phyloP scores from a whole-genome alignment of 2,113 vertebrate genomes.

The Oreamnos americanus region DNA sequence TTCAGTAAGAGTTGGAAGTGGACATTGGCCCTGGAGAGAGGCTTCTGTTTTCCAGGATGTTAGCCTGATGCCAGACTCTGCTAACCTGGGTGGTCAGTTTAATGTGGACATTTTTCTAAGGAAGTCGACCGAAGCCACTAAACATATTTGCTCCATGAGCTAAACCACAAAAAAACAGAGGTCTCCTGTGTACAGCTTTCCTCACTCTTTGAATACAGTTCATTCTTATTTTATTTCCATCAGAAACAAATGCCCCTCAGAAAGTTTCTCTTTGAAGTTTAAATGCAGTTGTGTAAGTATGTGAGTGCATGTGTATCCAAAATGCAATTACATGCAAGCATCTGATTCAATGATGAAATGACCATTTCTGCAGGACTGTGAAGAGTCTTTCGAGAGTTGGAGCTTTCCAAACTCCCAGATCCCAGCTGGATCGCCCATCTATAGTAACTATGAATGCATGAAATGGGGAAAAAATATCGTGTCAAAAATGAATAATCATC shows the following conservation, averaged over 20 bases:
- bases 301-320: slow-evolving; percentile 70
- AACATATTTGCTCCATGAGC: slow-evolving; percentile 77
- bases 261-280: slow-evolving; percentile 74
- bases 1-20: slow-evolving; percentile 53
- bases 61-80: slow-evolving; percentile 29
- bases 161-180: slow-evolving; percentile 73
- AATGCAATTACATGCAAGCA: slow-evolving; percentile 75
- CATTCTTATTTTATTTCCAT: slow-evolving; percentile 66
- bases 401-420: slow-evolving; percentile 51
- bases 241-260: slow-evolving; percentile 67
- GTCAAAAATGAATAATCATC: slow-evolving; percentile 48
- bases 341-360: slow-evolving; percentile 75
- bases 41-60: slow-evolving; percentile 62
- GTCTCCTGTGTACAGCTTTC: slow-evolving; percentile 68
- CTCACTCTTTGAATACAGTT: slow-evolving; percentile 67
- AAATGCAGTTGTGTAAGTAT: slow-evolving; percentile 46
- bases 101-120: slow-evolving; percentile 63
- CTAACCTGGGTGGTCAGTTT: slow-evolving; percentile 72
- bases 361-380: slow-evolving; percentile 68
- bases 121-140: slow-evolving; percentile 51
- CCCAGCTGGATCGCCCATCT: slow-evolving; percentile 67
- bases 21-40: slow-evolving; percentile 40
- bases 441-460: slow-evolving; percentile 65
- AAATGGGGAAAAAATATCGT: slow-evolving; percentile 29
- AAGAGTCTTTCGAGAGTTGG: slow-evolving; percentile 62